phyloP scores from a whole-genome alignment of 2,888 invertebrate species.

The Drosophila koepferae region DNA sequence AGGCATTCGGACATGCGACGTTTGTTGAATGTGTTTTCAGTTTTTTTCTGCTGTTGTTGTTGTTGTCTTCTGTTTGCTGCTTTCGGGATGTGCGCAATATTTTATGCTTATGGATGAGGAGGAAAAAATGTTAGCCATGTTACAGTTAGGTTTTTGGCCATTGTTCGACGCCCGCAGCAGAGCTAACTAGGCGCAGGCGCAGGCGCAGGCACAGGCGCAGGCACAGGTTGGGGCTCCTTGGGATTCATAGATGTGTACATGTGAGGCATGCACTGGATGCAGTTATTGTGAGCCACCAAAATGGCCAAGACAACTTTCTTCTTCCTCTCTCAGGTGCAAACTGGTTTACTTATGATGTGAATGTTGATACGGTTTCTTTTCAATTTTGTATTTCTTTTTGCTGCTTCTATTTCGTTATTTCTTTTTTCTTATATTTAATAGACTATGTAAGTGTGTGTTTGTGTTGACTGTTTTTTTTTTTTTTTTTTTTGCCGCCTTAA shows the following conservation, averaged over 20 bases:
- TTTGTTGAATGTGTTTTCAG: conserved; percentile 49
- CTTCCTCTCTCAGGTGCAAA: conserved; percentile 81
- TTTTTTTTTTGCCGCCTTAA: conserved; percentile 14
- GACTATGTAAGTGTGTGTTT: conserved; percentile 16
- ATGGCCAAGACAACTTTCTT: conserved; percentile 81
- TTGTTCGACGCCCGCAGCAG: conserved; percentile 72
- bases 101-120: conserved; percentile 72
- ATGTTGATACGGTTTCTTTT: conserved; percentile 80
- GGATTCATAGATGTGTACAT: conserved; percentile 45
- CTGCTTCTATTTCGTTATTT: conserved; percentile 69
- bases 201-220: conserved; percentile 1
- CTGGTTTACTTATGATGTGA: conserved; percentile 81
- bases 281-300: conserved; percentile 61
- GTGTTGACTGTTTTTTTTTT: conserved; percentile 15
- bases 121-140: conserved; percentile 55
- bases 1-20: conserved; percentile 58
- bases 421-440: conserved; percentile 51
- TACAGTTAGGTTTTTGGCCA: conserved; percentile 75
- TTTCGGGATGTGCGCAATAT: conserved; percentile 73
- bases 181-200: conserved; percentile 43
- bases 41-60: background rate
- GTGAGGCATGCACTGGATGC: conserved; percentile 54
- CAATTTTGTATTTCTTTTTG: conserved; percentile 54
- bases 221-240: conserved; percentile 57
- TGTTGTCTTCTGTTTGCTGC: background rate